Evolutionary conservation across 53 echinoderm and acorn worm genomes (phyloP), one percentile per base, ranked within the genome.

Genomic region (Echinarachnius parma): DNA sequence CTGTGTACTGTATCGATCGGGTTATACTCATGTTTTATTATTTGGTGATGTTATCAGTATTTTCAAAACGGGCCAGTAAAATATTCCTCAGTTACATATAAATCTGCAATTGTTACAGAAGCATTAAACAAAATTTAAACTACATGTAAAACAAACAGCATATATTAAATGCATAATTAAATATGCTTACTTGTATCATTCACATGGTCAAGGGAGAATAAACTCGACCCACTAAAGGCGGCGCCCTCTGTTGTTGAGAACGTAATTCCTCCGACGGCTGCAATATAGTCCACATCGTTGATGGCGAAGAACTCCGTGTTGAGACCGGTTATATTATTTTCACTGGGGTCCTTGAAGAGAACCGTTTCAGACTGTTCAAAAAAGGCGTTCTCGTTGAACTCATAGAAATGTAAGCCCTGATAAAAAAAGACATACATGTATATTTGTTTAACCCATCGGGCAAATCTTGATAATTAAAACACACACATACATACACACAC

Each of bases 361-460:
- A 27, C 37, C 0, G 74, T 72, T 2, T 56, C 34, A 5, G 78
- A 33, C 8, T 70, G 62, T 3, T 68, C 84, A 78, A 78, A 84
- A 29, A 47, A 28, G 5, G 78, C 84, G 11, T 78, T 48, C 5
- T 78, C 56, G 13, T 19, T 74, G 36, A 84, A 63, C 8, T 84
- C 52, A 47, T 78, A 84, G 79, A 84, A 46, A 19, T 48, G 47
- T 13, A 79, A 32, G 5, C 65, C 74, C 84, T 84, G 54, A 19
- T 64, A 75, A 31, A 60, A 39, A 39, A 13, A 9, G 7, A 39
- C 7, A 39, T 39, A 39, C 42, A 39, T 9, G 13, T 9, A 39
- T 39, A 7, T 9, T 39, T 39, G 13, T 39, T 7, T 7, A 39
- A 13, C 7, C 7, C 42, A 39, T 39, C 13, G 42, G 7, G 42